These are phyloP conservation scores for Gadopsis bispinosus DNA, from an alignment of 2,797 vertebrate species.

Conservation along the genomic window DNA sequence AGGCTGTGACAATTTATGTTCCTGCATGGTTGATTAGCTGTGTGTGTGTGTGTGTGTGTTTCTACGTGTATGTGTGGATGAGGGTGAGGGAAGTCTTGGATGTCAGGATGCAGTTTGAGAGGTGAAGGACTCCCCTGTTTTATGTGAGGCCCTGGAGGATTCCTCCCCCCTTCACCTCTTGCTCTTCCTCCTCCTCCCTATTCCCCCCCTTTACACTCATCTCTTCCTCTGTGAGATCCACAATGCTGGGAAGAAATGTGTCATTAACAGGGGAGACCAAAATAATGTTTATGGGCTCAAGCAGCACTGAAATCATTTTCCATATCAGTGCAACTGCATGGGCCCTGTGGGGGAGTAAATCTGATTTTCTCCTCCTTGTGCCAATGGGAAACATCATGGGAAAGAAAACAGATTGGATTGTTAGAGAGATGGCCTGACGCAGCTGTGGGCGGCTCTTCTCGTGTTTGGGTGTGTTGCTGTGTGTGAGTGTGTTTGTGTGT, in stretches of 20 bases:
- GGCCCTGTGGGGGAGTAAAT: constrained; percentile 86
- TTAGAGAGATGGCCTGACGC: constrained; percentile 82
- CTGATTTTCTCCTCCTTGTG: constrained; percentile 83
- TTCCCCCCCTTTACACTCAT: constrained; percentile 60
- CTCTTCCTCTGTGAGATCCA: constrained; percentile 77
- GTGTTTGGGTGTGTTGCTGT: constrained; percentile 65
- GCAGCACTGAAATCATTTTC: constrained; percentile 86
- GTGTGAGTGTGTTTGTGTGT: constrained; percentile 32
- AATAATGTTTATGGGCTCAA: constrained; percentile 86
- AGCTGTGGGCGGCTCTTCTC: constrained; percentile 84
- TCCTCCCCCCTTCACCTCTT: constrained; percentile 73
- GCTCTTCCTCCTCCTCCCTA: constrained; percentile 52
- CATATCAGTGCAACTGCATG: constrained; percentile 86
- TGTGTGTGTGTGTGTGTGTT: constrained; percentile 30
- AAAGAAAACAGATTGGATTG: constrained; percentile 87
- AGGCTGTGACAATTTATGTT: constrained; percentile 61
- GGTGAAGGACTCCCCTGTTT: constrained; percentile 79
- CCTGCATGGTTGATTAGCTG: constrained; percentile 58
- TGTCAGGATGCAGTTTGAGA: constrained; percentile 76
- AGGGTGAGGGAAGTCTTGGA: constrained; percentile 67
- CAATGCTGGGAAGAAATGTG: constrained; percentile 86
- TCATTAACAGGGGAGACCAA: constrained; percentile 84
- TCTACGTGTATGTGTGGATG: constrained; percentile 42
- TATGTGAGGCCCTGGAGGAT: constrained; percentile 68
- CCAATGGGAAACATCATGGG: constrained; percentile 88